Base-by-base conservation (phyloP, 2,113 vertebrate species). In the Atherinomorus stipes region DNA sequence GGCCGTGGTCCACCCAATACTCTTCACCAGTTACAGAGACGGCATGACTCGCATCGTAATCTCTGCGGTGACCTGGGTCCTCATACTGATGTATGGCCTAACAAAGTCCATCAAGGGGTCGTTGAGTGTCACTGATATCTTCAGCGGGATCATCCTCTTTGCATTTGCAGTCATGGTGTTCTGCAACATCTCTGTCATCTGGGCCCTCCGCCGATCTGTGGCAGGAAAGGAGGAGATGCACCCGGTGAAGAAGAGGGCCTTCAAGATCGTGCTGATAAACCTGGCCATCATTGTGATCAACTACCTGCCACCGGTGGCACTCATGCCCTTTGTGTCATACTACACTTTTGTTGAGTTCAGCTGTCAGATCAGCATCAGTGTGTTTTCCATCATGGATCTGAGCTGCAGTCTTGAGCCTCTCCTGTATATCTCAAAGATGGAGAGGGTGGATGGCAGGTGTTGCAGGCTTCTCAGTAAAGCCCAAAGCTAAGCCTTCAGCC, bases 381-480 rank as follows among this genome's bases (percentile, higher is more conserved):
- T 93, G 34, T 93, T 86, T 62, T 68, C 90, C 67, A 83, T 94
- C 84, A 94, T 94, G 92, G 93, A 94, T 37, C 78, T 94, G 85
- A 95, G 94, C 90, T 85, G 91, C 85, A 94, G 89, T 84, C 70
- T 95, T 0, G 93, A 95, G 80, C 93, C 93, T 2, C 83, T 94
- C 12, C 85, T 94, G 53, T 92, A 93, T 90, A 68, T 94, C 73
- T 88, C 78, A 7, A 94, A 93, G 88, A 90, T 88, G 86, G 91
- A 93, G 13, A 58, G 52, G 0, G 2, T 66, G 26, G 45, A 57
- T 0, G 37, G 38, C 9, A 64, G 67, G 31, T 81, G 86, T 44
- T 90, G 90, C 26, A 25, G 78, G 19, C 11, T 10, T 49, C 2
- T 28, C 51, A 0, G 70, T 86, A 45, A 83, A 78, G 42, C 23